Evolutionary conservation across 2,113 vertebrate genomes (phyloP).

Genomic region (Grantiella picta): DNA sequence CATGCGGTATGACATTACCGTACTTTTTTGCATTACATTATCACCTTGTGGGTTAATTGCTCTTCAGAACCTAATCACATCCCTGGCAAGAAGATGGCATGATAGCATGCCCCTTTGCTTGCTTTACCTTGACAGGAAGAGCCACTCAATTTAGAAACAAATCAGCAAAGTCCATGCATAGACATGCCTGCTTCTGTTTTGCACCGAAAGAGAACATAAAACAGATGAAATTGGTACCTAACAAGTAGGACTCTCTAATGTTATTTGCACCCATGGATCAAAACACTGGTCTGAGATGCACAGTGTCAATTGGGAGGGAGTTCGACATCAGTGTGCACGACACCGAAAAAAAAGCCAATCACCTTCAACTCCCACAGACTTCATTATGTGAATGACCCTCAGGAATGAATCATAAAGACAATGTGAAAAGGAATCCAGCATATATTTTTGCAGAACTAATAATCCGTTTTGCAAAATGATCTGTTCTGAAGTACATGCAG

Average conservation of each 20-base stretch:
- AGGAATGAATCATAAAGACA: not conserved
- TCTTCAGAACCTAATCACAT: not conserved
- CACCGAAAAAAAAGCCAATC: not conserved
- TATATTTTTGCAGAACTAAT: not conserved
- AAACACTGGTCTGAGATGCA: not conserved
- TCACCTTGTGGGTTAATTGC: not conserved
- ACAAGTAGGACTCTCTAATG: not conserved
- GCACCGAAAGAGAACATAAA: not conserved
- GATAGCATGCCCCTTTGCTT: not conserved
- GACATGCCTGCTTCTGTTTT: not conserved
- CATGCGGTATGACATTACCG: not conserved
- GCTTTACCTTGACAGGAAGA: not conserved
- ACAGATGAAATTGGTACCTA: not conserved
- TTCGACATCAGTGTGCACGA: not conserved
- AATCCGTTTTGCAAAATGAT: not conserved
- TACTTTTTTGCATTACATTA: not conserved
- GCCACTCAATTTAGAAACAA: not conserved
- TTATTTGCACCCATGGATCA: not conserved
- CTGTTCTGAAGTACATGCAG: not conserved
- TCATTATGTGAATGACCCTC: not conserved
- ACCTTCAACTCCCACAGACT: not conserved
- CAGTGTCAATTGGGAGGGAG: not conserved
- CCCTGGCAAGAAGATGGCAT: not conserved
- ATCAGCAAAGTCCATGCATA: not conserved
- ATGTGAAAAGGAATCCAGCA: not conserved